Percentiles rank a stretch among this genome's conserved stretches.
Conservation (phyloP, 2,888 invertebrate genomes). For the Lithophane socia region DNA sequence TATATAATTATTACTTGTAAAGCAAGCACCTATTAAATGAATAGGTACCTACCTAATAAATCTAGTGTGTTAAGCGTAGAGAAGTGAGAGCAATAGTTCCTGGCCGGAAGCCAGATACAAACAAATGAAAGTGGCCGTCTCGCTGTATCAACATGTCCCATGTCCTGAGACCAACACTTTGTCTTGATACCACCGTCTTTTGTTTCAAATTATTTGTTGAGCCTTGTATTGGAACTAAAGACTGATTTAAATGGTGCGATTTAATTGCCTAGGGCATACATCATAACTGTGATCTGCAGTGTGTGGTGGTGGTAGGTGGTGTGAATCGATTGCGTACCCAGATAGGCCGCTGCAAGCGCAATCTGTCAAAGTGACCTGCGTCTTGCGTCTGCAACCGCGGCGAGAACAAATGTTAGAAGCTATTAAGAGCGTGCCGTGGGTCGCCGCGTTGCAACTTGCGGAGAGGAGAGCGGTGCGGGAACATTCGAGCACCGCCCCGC, state of each 20-base stretch:
- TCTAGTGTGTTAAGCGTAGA: not conserved
- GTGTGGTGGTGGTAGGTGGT: too few species aligned
- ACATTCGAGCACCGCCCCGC: too few species aligned
- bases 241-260: not conserved
- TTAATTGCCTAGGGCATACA: too few species aligned
- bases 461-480: too few species aligned
- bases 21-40: not conserved
- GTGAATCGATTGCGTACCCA: too few species aligned
- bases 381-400: too few species aligned
- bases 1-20: too few species aligned
- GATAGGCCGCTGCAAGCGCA: too few species aligned
- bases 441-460: too few species aligned
- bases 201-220: not conserved
- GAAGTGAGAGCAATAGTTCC: slow-evolving; percentile 12
- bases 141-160: slow-evolving; percentile 21
- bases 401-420: too few species aligned
- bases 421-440: too few species aligned
- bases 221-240: not conserved
- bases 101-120: slow-evolving; percentile 38
- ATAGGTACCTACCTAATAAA: not conserved
- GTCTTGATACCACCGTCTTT: not conserved
- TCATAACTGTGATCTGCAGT: not conserved
- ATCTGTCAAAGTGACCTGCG: too few species aligned
- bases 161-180: slow-evolving; percentile 22
- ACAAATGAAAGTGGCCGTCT: slow-evolving; percentile 7